Evolutionary conservation across 2,888 invertebrate genomes (phyloP), one percentile per base, ranked within the genome.

Genomic region (Tiphia femorata): DNA sequence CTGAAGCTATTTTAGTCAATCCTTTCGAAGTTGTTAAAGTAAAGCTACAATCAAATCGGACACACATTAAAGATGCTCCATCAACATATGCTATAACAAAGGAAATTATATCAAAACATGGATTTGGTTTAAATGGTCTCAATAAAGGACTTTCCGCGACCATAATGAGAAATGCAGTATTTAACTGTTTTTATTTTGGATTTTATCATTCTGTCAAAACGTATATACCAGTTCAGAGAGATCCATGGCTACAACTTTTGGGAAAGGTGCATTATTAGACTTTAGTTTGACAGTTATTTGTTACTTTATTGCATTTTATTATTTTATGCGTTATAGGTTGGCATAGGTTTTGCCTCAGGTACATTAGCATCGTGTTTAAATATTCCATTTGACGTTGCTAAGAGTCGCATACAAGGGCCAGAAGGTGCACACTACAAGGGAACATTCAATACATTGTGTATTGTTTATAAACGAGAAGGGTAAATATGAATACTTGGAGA

Each of bases 21-120:
- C 97, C 97, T 0, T 97, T 97, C 81, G 97, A 97, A 87, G 95
- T 96, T 25, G 94, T 98, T 0, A 98, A 97, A 87, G 96, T 97
- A n/a, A 90, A 90, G 1, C 84, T 94, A 59, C 94, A 94, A 80
- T 90, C 94, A 0, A 91, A 94, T 77, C 89, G 89, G 52, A 86
- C 89, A 0, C 84, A 86, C 43, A 87, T 88, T 21, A 86, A 87
- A 47, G 87, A 91, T 73, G 82, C 88, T 8, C 92, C 92, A 0
- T 92, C 92, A 61, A 94, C 96, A 0, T 92, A 92, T 87, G 80
- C 87, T 2, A 92, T 95, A 2, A 95, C 96, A 0, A 89, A 89
- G 62, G 87, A 92, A 70, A 97, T 97, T 51, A 86, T 95, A 0
- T 85, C 87, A 52, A 88, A 89, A 44, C 85, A 90, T 73, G 97